Evolutionary conservation across 2,888 invertebrate species (phyloP), one percentile per base, ranked within the genome.

Genomic region (Halictus ligatus): DNA sequence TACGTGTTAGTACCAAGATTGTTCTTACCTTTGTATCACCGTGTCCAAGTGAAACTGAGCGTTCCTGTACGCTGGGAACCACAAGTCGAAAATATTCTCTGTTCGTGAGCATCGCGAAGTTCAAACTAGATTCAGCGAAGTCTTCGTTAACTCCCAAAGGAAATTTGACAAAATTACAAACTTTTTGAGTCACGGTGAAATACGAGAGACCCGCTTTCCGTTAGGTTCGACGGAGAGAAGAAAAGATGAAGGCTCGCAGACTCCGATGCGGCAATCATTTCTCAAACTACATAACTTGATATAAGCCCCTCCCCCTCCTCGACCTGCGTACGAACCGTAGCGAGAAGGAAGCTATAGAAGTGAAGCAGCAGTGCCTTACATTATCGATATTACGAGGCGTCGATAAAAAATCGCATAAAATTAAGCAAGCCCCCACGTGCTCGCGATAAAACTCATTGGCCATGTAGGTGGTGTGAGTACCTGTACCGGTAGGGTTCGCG

Each of bases 391-490:
- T 95, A 95, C 95, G 94, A 94, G 93, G 92, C 93, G 94, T 92
- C 94, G 94, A 95, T 95, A 95, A 95, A 95, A 94, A 94, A 95
- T 94, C 94, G 94, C 95, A 94, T 95, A 94, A 95, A 95, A 95
- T 95, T 95, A 94, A 94, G 92, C 94, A 94, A 94, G 91, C 90
- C 89, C 92, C 91, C 93, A 92, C 92, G 92, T 93, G 92, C 90
- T 90, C 85, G 82, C 92, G 91, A 93, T 94, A 93, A 93, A 94
- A 94, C 25, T 92, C 88, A 87, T 85, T 90, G 54, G 86, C 75
- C 79, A 72, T 77, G 21, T 81, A 60, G 80, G 77, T 80, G 77
- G 54, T 25, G 69, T 60, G 83, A 46, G 25, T 75, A 77, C 58
- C 54, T 72, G 78, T 71, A 77, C 67, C 43, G 79, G 54, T 60